A percentile compares a stretch with the other conserved stretches of the same genome.
These are phyloP conservation scores for Cinara cedri DNA, from an alignment of 2,888 invertebrate species.

Conservation along the genomic window DNA sequence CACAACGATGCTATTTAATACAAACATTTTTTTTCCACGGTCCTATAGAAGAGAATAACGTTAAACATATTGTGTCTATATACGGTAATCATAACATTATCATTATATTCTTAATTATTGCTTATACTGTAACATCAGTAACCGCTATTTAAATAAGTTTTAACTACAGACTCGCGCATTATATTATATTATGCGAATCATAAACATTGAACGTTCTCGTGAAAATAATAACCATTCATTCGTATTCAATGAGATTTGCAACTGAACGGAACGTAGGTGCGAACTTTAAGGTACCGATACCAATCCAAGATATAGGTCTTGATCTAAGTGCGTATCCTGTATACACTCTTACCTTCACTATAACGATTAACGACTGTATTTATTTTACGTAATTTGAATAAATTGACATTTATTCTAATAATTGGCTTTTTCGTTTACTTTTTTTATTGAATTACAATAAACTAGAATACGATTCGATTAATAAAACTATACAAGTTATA, in stretches of 20 bases:
- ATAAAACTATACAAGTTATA: background rate
- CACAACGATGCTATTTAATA: too few species aligned
- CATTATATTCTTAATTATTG: too few species aligned
- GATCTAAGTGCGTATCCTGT: too few species aligned
- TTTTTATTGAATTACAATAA: conserved; percentile 7
- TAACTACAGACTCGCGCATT: background rate
- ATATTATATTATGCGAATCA: background rate
- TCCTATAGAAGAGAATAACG: background rate
- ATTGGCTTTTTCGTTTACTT: background rate
- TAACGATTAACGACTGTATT: conserved; percentile 13
- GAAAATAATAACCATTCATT: background rate
- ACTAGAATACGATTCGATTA: background rate
- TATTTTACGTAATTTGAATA: background rate
- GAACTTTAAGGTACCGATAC: background rate
- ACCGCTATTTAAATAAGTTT: background rate
- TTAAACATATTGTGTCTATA: too few species aligned
- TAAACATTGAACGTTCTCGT: background rate
- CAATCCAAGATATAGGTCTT: too few species aligned
- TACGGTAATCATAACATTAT: too few species aligned
- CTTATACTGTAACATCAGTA: background rate
- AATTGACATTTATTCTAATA: conserved; percentile 12
- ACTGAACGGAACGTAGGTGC: background rate
- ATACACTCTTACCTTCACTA: too few species aligned
- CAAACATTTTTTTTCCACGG: background rate
- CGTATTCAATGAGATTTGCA: background rate